Base-by-base conservation (phyloP, 2,888 invertebrate genomes). In the Drosophila tanythrix region DNA sequence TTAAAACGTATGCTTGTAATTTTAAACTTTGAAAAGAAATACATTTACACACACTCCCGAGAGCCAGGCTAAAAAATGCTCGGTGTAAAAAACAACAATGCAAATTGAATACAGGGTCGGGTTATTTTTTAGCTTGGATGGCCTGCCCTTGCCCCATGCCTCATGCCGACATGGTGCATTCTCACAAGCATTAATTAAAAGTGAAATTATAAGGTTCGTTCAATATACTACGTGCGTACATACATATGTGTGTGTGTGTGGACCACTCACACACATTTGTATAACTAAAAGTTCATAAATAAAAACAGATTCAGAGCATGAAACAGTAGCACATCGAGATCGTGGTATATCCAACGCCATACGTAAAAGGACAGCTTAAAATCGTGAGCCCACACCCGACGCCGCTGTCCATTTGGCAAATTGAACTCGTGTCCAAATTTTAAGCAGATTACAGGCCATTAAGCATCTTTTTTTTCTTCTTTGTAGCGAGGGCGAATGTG, bases 391-490 rank as follows among this genome's bases (percentile, higher is more conserved):
- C 64, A 56, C 43, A n/a, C 72, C 59, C 65, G 58, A 38, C 61
- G 25, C 59, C 48, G 55, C 61, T 71, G 78, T 72, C 87, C 88
- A 90, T 88, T 87, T 87, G 79, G 83, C 69, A 87, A 87, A 87
- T 87, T 87, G 90, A 90, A 83, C 88, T 87, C 87, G 70, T 90
- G 88, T 88, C 82, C 91, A 88, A 90, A 73, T 91, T 90, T 91
- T 90, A 90, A 90, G 90, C 91, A 89, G 91, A 90, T 90, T 90
- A 90, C 90, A 85, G 81, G 64, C 89, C 90, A 90, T 90, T 91
- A 91, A 91, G 84, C 85, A 89, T 88, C 84, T 83, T 83, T 84
- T 83, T 61, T 66, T 72, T 82, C 21, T 82, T 82, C 82, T 82
- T 72, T 78, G 31, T 27, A 18, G 35, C 46, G 50, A 31, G 50